Conservation (phyloP, 2,797 vertebrate species). For the Brachyalestes nurse region DNA sequence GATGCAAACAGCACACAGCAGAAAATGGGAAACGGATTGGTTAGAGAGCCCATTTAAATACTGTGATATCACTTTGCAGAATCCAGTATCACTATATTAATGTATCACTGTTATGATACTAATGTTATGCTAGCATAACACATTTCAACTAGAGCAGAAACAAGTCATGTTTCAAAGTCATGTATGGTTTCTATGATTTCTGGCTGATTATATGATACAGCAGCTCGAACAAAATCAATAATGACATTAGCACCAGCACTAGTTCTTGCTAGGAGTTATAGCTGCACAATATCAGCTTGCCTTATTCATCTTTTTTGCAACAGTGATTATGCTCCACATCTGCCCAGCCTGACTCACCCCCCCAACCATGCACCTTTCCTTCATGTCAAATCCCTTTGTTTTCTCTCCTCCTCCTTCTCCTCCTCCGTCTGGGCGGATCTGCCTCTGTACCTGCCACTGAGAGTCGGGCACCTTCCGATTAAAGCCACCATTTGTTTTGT, state of each 20-base stretch:
- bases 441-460: constrained; percentile 61
- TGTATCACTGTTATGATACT: too few species aligned
- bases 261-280: too few species aligned
- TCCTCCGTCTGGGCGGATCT: constrained; percentile 53
- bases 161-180: too few species aligned
- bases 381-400: constrained; percentile 58
- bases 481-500: constrained; percentile 75
- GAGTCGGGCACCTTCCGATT: constrained; percentile 69
- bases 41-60: too few species aligned
- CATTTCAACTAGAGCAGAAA: neutral
- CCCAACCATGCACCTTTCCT: constrained; percentile 39
- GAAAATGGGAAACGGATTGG: too few species aligned
- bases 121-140: neutral
- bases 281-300: constrained; percentile 27
- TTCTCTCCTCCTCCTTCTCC: constrained; percentile 25
- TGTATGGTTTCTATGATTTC: too few species aligned
- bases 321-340: constrained; percentile 62
- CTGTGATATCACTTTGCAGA: too few species aligned
- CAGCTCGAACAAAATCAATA: neutral
- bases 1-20: too few species aligned
- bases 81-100: too few species aligned
- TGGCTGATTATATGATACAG: neutral
- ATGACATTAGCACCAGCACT: neutral
- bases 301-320: constrained; percentile 46
- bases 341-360: constrained; percentile 58